Percentiles rank a stretch among this genome's conserved stretches.
phyloP scores from a whole-genome alignment of 1,140 invertebrate species.

The Bombus breviceps region DNA sequence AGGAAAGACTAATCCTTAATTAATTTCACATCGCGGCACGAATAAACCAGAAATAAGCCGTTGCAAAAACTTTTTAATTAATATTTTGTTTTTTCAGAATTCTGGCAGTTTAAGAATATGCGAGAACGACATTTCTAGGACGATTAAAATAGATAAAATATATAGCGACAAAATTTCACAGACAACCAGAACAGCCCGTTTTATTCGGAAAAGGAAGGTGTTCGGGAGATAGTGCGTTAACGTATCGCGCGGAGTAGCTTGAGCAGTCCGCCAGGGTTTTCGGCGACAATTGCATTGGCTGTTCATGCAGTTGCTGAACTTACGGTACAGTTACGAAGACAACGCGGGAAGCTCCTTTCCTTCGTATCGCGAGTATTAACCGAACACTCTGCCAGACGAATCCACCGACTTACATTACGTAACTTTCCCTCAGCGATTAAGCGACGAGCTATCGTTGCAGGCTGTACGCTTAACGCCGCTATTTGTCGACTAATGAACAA shows the following conservation, averaged over 20 bases:
- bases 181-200: background rate
- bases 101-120: background rate
- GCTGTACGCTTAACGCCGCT: background rate
- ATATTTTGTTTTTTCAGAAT: background rate
- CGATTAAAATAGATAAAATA: background rate
- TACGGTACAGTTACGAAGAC: constrained; percentile 28
- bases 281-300: constrained; percentile 1
- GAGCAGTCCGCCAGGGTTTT: background rate
- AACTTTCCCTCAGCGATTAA: constrained; percentile 35
- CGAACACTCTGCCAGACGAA: constrained; percentile 6
- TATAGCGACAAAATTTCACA: background rate
- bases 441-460: background rate
- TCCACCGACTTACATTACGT: constrained; percentile 12
- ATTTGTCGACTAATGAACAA: background rate
- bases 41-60: background rate
- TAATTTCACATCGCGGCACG: background rate
- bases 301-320: constrained; percentile 34
- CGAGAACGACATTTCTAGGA: background rate
- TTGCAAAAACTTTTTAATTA: background rate
- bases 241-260: background rate
- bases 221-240: background rate
- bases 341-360: constrained; percentile 28
- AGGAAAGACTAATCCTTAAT: background rate
- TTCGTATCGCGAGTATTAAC: constrained; percentile 32
- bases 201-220: background rate